Conservation (phyloP, 1,140 invertebrate species). For the Eumaeus atala region DNA sequence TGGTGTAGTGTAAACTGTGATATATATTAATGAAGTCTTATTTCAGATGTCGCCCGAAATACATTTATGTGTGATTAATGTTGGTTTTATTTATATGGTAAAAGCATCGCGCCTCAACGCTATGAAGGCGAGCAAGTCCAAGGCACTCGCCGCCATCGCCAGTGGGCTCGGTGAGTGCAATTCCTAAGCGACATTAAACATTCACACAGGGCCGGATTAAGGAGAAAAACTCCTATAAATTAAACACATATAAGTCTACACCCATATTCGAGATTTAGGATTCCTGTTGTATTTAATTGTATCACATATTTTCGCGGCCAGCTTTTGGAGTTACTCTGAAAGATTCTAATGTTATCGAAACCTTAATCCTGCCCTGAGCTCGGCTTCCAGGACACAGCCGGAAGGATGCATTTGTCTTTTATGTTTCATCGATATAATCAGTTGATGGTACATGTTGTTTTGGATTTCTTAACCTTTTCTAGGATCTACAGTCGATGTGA, state of each 20-base stretch:
- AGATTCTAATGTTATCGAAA: no score
- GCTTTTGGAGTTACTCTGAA: no score
- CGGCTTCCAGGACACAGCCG: background rate
- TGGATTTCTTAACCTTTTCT: no score
- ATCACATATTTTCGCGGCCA: no score
- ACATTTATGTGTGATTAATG: slow-evolving; percentile 69
- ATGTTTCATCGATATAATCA: slow-evolving; percentile 3
- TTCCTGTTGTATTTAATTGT: no score
- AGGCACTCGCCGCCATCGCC: slow-evolving; percentile 72
- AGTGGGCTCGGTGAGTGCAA: slow-evolving; percentile 66
- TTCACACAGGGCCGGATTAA: slow-evolving; percentile 1
- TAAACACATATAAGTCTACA: no score
- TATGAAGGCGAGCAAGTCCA: slow-evolving; percentile 71
- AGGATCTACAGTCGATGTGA: background rate
- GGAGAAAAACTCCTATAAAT: background rate
- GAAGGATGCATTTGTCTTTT: slow-evolving; percentile 13
- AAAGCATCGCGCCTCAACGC: slow-evolving; percentile 73
- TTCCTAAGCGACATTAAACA: slow-evolving; percentile 16
- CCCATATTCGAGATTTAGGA: no score
- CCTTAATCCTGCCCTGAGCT: background rate
- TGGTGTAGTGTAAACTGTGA: slow-evolving; percentile 32
- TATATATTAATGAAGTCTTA: slow-evolving; percentile 63
- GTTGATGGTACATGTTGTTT: no score
- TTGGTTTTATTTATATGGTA: slow-evolving; percentile 76
- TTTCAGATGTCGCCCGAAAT: slow-evolving; percentile 69